Conservation (phyloP, 2,888 invertebrate species). For the Netelia fuscicornis region DNA sequence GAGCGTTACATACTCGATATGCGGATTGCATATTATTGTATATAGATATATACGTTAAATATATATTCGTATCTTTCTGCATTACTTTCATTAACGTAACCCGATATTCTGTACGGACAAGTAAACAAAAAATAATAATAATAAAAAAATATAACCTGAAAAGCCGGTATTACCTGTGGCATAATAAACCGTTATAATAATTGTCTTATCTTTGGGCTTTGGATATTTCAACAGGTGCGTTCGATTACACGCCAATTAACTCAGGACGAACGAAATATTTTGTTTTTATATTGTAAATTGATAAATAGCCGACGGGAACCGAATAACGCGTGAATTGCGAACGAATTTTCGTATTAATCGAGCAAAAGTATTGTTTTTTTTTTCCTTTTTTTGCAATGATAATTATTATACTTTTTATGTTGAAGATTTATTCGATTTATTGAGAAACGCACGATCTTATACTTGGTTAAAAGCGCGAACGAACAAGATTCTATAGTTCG, state of each 20-base stretch:
- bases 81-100: slow-evolving; percentile 11
- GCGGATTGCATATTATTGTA: background rate
- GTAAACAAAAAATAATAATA: background rate
- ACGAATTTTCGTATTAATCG: background rate
- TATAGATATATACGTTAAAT: slow-evolving; percentile 11
- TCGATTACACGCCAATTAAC: slow-evolving; percentile 36
- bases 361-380: too few relatives aligned
- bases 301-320: slow-evolving; percentile 16
- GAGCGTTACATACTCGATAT: background rate
- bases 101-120: background rate
- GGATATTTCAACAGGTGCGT: slow-evolving; percentile 23
- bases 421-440: background rate
- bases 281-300: slow-evolving; percentile 8
- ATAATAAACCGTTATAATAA: slow-evolving; percentile 43
- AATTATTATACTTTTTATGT: too few relatives aligned
- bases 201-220: slow-evolving; percentile 7
- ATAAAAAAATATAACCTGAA: slow-evolving; percentile 18
- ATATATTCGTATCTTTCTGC: background rate
- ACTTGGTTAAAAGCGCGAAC: slow-evolving; percentile 6
- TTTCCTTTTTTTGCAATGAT: too few relatives aligned
- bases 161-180: slow-evolving; percentile 30
- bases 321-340: background rate
- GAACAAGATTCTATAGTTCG: slow-evolving; percentile 47
- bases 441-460: too few relatives aligned
- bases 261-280: background rate